These are phyloP conservation scores for Piaya cayana DNA, from an alignment of 2,113 vertebrate genomes.

Conservation along the genomic window DNA sequence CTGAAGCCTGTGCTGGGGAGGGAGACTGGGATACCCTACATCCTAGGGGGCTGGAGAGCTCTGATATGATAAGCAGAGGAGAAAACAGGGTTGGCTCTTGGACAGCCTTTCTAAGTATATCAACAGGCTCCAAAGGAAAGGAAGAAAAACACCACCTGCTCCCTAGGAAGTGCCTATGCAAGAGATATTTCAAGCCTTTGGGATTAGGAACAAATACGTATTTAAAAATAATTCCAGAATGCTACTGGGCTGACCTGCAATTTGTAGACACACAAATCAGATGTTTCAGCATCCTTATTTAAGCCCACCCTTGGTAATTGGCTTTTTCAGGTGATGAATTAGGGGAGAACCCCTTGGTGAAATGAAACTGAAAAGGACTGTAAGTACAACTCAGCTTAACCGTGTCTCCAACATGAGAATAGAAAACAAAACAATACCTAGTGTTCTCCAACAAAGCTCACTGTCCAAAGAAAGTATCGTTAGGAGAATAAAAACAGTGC, in stretches of 20 bases:
- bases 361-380: not conserved
- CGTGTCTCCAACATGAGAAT: not conserved
- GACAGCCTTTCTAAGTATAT: not conserved
- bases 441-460: not conserved
- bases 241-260: not conserved
- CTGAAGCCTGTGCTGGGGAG: not conserved
- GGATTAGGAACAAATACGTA: not conserved
- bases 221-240: not conserved
- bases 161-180: not conserved
- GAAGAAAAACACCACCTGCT: not conserved
- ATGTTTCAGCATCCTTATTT: not conserved
- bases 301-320: not conserved
- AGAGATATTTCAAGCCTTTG: not conserved
- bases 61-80: not conserved
- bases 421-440: not conserved
- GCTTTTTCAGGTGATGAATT: conserved; percentile 5
- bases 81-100: not conserved
- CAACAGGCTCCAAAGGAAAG: not conserved
- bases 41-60: not conserved
- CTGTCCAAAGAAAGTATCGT: not conserved
- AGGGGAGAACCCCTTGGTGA: not conserved
- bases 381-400: conserved; percentile 3
- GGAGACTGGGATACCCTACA: not conserved
- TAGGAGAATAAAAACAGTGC: not conserved
- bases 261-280: not conserved